Evolutionary conservation across 1,140 invertebrate genomes (phyloP), one percentile per base, ranked within the genome.

Genomic region (Eueides isabella): DNA sequence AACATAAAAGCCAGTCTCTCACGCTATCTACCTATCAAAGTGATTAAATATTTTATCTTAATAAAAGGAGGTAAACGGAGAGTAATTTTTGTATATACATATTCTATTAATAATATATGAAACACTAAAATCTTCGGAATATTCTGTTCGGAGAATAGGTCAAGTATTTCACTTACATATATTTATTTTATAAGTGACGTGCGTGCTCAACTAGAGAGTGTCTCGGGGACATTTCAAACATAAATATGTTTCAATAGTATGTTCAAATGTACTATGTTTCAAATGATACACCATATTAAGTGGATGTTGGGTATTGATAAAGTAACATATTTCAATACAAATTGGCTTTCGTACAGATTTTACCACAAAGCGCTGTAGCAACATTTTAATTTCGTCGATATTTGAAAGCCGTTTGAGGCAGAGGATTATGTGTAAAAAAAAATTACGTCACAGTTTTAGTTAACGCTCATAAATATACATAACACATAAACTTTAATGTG

Each of bases 251-350:
- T 6, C 48, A 4, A 6, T 4, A 7, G n/a, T 55, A 48, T 9
- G 2, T 3, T 16, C 2, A 38, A 0, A 35, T 5, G 14, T 16
- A 38, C n/a, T n/a, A n/a, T n/a, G n/a, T n/a, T n/a, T n/a, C n/a
- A n/a, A n/a, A n/a, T 44, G 7, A 3, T 44, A 19, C 41, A 44
- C 0, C 16, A 48, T 5, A 7, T 5, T 44, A n/a, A 9, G 16
- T 19, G 41, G 41, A 9, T 44, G 5, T 41, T 41, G 9, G 35
- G 1, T 41, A 44, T 44, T 2, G 7, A 23, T 26, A 55, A 55
- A 23, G 48, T 23, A 55, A 55, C 48, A 55, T 26, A 26, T 55
- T 55, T 55, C 2, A 26, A 55, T 55, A 55, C 48, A 55, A 55
- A 55, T 55, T 55, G 48, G 23, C 48, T 11, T 55, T 12, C 2